A percentile compares a stretch with the other conserved stretches of the same genome.
Conservation (phyloP, 2,888 invertebrate genomes). For the Eristalis tenax region DNA sequence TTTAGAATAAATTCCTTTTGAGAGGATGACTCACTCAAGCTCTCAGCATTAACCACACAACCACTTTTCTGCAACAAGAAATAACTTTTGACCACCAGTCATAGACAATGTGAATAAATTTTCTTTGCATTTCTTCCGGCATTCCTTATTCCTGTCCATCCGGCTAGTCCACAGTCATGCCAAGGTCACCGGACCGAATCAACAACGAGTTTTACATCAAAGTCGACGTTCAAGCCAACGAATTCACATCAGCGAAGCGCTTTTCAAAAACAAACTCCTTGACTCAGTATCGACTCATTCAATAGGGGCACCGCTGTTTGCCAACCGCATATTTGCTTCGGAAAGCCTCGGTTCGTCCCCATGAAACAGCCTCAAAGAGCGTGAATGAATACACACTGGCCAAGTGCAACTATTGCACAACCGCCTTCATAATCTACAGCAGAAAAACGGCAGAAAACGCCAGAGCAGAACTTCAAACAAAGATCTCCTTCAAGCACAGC, state of each 20-base stretch:
- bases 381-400: slow-evolving; percentile 32
- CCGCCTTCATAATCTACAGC: not conserved
- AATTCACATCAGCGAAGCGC: not conserved
- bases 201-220: slow-evolving; percentile 14
- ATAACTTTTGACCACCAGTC: too few species aligned
- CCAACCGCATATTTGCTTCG: slow-evolving; percentile 24
- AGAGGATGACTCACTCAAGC: too few species aligned
- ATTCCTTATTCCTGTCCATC: too few species aligned
- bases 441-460: slow-evolving; percentile 1
- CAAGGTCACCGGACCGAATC: slow-evolving; percentile 19
- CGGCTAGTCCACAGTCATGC: not conserved
- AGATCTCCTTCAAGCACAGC: not conserved
- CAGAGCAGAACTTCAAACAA: slow-evolving; percentile 15
- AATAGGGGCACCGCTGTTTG: slow-evolving; percentile 30
- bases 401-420: slow-evolving; percentile 40
- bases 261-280: slow-evolving; percentile 21
- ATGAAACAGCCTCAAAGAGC: slow-evolving; percentile 47
- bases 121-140: not conserved
- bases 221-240: not conserved
- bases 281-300: not conserved
- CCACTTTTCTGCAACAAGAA: too few species aligned
- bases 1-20: too few species aligned
- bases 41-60: too few species aligned
- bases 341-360: not conserved
- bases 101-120: not conserved